Base-by-base conservation (phyloP, 2,888 invertebrate species). In the Drosophila maculinotata region DNA sequence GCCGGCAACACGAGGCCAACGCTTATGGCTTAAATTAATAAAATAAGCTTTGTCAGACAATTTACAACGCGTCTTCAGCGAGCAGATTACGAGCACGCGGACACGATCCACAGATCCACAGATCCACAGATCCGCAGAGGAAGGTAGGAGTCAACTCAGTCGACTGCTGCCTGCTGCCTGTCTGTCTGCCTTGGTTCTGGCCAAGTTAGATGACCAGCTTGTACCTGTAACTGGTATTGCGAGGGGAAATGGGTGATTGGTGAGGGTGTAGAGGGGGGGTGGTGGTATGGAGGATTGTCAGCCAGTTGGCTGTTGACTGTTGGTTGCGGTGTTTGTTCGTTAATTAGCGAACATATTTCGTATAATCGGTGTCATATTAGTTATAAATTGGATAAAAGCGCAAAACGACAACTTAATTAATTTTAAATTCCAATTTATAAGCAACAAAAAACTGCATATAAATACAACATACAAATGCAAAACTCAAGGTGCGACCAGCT, bases 321-420 rank as follows among this genome's bases (percentile, higher is more conserved):
- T 49, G 56, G 54, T 39, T 74, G 79, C 65, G 87, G 89, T 90
- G 90, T 90, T 90, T 89, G 90, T 88, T 88, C 90, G 90, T 90
- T 91, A 91, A 91, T 91, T 91, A 91, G 90, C 88, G 90, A 91
- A 90, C 90, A 91, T 90, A 90, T 90, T 90, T 91, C 90, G 90
- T 89, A 90, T 91, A 91, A 91, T 91, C 90, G 90, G 89, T 90
- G 90, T 91, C 90, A 90, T 90, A 90, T 90, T 90, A 90, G 90
- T 90, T 90, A 90, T 90, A 90, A 90, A 90, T 90, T 90, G 89
- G 89, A 89, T 90, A 90, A 90, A 89, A 89, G 90, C 88, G 87
- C 87, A 90, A 89, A 90, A 90, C 90, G 90, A 90, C 90, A 90
- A 90, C 89, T 90, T 90, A 90, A 90, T 90, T 90, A 90, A 90